phyloP scores from a whole-genome alignment of 1,140 invertebrate genomes.

The Daktulosphaira vitifoliae region DNA sequence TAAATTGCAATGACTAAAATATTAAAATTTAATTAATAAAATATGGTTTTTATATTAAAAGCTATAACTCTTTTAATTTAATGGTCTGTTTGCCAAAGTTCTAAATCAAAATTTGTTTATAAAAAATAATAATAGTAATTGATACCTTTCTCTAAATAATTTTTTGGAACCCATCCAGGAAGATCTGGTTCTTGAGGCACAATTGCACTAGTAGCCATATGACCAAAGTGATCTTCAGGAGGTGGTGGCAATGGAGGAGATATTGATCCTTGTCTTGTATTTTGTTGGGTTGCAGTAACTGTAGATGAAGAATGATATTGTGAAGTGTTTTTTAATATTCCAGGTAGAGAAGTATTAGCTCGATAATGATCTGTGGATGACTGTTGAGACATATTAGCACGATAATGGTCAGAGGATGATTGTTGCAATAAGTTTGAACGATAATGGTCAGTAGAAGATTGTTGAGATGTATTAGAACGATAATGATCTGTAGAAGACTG shows the following conservation, averaged over 20 bases:
- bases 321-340: slow-evolving; percentile 24
- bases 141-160: slow-evolving; percentile 93
- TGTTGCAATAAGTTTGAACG: slow-evolving; percentile 13
- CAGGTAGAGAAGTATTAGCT: slow-evolving; percentile 9
- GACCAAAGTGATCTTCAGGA: slow-evolving; percentile 65
- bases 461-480: slow-evolving; percentile 33
- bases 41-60: too few relatives aligned
- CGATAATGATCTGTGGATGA: slow-evolving; percentile 18
- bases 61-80: too few relatives aligned
- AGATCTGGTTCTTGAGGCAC: slow-evolving; percentile 77
- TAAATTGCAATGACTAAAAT: slow-evolving; percentile 91
- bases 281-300: slow-evolving; percentile 7
- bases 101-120: neutral
- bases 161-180: slow-evolving; percentile 85
- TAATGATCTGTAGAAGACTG: slow-evolving; percentile 31
- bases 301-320: slow-evolving; percentile 26
- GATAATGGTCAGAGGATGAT: slow-evolving; percentile 15
- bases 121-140: neutral
- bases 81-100: neutral
- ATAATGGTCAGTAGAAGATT: slow-evolving; percentile 16
- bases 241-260: slow-evolving; percentile 72
- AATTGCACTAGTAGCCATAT: slow-evolving; percentile 56
- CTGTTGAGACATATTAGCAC: slow-evolving; percentile 2
- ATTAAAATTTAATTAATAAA: neutral
- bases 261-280: slow-evolving; percentile 35